Evolutionary conservation across 2,888 invertebrate genomes (phyloP).

Genomic region (Plagodis pulveraria): DNA sequence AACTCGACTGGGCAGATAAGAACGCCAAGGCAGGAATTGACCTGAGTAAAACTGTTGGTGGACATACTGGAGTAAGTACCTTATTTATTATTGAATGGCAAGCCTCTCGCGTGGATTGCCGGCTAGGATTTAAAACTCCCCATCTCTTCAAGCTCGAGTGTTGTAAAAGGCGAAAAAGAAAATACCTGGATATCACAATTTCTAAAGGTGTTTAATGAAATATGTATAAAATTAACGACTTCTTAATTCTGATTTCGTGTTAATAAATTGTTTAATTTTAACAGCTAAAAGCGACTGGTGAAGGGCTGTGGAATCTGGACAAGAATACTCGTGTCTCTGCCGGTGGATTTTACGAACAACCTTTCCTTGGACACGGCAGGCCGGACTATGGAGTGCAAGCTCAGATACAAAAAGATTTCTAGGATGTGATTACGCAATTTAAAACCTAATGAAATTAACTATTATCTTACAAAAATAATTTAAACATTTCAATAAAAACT

Average conservation of each 20-base stretch:
- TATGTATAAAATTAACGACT: too few species aligned
- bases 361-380: constrained; percentile 43
- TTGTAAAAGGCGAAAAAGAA: too few species aligned
- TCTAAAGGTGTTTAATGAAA: too few species aligned
- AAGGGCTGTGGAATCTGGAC: constrained; percentile 55
- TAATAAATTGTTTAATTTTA: not conserved
- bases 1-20: constrained; percentile 56
- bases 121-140: too few species aligned
- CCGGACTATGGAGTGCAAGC: constrained; percentile 51
- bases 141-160: too few species aligned
- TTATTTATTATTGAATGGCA: not conserved
- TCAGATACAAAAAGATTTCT: constrained; percentile 6
- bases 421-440: not conserved
- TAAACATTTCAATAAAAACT: too few species aligned
- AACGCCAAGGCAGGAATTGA: constrained; percentile 59
- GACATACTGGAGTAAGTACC: constrained; percentile 56
- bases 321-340: constrained; percentile 52
- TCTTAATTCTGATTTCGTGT: too few species aligned
- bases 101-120: too few species aligned
- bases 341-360: constrained; percentile 49
- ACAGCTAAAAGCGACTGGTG: constrained; percentile 49
- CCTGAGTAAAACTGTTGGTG: constrained; percentile 57
- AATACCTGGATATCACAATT: too few species aligned
- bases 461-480: too few species aligned
- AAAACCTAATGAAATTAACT: too few species aligned